Evolutionary conservation across 2,888 invertebrate genomes (phyloP).

Genomic region (Sminthurides aquaticus): DNA sequence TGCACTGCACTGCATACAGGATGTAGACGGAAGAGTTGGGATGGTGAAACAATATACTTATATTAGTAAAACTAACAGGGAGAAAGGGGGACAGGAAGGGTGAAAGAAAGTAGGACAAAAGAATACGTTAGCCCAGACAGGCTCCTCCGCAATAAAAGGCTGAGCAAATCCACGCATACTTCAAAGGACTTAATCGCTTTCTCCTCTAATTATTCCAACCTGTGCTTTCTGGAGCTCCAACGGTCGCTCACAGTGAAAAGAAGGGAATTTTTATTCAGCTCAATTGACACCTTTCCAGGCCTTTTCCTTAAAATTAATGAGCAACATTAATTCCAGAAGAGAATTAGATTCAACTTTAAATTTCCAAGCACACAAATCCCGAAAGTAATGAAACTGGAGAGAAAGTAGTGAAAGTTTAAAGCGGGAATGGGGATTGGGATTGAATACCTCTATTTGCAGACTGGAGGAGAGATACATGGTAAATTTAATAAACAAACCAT

Average conservation of each 20-base stretch:
- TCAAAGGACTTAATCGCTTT: not conserved
- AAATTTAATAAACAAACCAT: too few relatives aligned
- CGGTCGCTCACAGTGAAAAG: not conserved
- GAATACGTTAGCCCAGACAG: not conserved
- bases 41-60: too few relatives aligned
- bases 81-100: not conserved
- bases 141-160: not conserved
- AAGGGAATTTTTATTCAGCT: constrained; percentile 1
- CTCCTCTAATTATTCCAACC: not conserved
- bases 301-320: not conserved
- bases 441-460: too few relatives aligned
- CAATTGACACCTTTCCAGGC: not conserved
- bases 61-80: too few relatives aligned
- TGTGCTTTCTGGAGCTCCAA: not conserved
- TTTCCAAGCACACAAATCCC: too few relatives aligned
- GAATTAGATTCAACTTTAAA: too few relatives aligned
- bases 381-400: too few relatives aligned
- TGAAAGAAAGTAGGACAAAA: constrained; percentile 1
- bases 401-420: too few relatives aligned
- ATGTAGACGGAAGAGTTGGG: too few relatives aligned
- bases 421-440: too few relatives aligned
- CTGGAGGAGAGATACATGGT: too few relatives aligned
- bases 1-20: too few relatives aligned
- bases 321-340: not conserved
- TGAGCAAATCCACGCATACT: not conserved